Evolutionary conservation across 2,797 vertebrate species (phyloP).

Genomic region (Sylvilagus floridanus): DNA sequence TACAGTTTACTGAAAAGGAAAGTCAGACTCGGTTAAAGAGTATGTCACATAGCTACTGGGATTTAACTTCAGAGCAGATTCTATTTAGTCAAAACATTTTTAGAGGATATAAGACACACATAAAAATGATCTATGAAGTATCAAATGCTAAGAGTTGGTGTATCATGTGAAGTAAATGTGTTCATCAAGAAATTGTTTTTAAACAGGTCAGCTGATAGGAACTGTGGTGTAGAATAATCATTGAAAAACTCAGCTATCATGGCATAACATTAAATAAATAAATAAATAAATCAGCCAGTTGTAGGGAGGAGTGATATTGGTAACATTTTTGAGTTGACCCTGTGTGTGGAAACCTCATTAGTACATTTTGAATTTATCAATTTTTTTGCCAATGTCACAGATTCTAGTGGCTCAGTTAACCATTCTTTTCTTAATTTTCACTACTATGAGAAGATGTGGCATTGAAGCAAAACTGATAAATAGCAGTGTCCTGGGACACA

Average conservation of each 20-base stretch:
- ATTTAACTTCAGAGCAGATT: background rate
- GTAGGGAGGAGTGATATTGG: background rate
- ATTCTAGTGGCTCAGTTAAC: background rate
- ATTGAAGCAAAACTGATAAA: background rate
- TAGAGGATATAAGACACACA: background rate
- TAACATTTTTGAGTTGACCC: background rate
- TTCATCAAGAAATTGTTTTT: constrained; percentile 50
- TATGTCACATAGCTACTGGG: background rate
- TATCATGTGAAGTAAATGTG: background rate
- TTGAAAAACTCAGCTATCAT: constrained; percentile 14
- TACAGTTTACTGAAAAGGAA: background rate
- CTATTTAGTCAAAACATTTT: background rate
- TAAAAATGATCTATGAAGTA: background rate
- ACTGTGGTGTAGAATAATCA: background rate
- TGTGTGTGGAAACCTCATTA: background rate
- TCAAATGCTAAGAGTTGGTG: background rate
- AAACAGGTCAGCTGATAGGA: background rate
- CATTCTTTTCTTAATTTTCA: background rate
- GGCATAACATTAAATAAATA: constrained; percentile 8
- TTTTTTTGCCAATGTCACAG: background rate
- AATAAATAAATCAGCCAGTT: background rate
- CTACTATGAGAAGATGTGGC: background rate
- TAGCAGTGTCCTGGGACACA: background rate
- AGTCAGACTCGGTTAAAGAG: background rate
- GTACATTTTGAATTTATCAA: background rate